These are phyloP conservation scores for Apis cerana DNA, from an alignment of 1,140 invertebrate genomes.

Conservation along the genomic window DNA sequence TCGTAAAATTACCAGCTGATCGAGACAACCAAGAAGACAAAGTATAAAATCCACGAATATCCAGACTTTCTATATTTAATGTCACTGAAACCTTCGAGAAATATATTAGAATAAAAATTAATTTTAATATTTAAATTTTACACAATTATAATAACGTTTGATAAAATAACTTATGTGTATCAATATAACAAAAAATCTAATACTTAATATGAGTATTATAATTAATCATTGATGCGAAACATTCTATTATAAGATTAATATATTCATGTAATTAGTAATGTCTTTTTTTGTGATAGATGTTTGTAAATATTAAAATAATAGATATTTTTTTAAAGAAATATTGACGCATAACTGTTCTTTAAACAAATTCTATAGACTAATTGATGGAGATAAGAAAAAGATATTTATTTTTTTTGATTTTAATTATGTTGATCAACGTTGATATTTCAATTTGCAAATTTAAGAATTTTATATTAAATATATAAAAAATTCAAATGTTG, in stretches of 20 bases:
- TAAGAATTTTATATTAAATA: neutral
- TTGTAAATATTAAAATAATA: too few relatives aligned
- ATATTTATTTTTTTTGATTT: neutral
- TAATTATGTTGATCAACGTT: neutral
- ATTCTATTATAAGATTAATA: neutral
- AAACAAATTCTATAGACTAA: constrained; percentile 17
- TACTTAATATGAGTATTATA: neutral
- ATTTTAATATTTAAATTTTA: neutral
- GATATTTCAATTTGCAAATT: neutral
- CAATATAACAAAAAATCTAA: constrained; percentile 17
- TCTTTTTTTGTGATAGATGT: neutral
- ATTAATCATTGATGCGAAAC: constrained; percentile 22
- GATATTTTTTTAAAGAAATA: neutral
- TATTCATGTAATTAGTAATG: constrained; percentile 12
- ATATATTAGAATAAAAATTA: neutral
- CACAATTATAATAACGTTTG: neutral
- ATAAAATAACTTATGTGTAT: neutral
- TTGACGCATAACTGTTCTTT: neutral
- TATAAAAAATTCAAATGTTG: neutral
- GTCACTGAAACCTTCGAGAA: constrained; percentile 84
- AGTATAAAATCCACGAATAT: constrained; percentile 89
- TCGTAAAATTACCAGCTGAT: constrained; percentile 88
- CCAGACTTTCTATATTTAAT: constrained; percentile 85
- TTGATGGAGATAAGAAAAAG: neutral
- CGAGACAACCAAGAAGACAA: constrained; percentile 85